phyloP scores from a whole-genome alignment of 2,888 invertebrate species.

The Globia sparganii region DNA sequence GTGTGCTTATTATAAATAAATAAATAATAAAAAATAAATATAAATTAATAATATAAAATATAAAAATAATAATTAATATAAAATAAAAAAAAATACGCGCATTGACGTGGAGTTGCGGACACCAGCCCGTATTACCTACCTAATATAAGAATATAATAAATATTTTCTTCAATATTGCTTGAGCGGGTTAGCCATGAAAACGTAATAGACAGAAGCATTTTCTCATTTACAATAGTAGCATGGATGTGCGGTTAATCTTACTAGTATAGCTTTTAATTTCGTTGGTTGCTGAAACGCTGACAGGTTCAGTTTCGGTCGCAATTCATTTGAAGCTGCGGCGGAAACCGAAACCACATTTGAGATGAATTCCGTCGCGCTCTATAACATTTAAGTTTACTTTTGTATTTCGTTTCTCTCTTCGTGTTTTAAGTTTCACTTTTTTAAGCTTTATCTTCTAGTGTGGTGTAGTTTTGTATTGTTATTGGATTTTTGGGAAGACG shows the following conservation, averaged over 20 bases:
- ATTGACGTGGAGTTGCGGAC: too few species aligned
- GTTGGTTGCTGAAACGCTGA: constrained; percentile 8
- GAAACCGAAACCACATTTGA: constrained; percentile 23
- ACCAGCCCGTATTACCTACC: too few species aligned
- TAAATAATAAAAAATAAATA: too few species aligned
- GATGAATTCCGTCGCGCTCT: constrained; percentile 19
- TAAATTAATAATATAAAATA: too few species aligned
- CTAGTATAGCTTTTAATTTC: constrained; percentile 18
- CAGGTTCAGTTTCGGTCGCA: constrained; percentile 21
- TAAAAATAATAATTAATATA: too few species aligned
- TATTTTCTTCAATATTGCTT: too few species aligned
- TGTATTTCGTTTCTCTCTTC: background rate
- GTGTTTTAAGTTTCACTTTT: constrained; percentile 8
- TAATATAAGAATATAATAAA: too few species aligned
- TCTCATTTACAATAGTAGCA: background rate
- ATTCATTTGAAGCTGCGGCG: constrained; percentile 1
- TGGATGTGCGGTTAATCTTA: background rate
- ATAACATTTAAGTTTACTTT: constrained; percentile 16
- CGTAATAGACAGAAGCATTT: background rate
- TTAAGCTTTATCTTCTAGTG: background rate
- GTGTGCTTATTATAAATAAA: too few species aligned
- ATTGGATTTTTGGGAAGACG: background rate
- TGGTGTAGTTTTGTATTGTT: background rate
- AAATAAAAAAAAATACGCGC: too few species aligned
- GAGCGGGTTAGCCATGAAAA: background rate